These are phyloP conservation scores for Bombus consobrinus DNA, from an alignment of 1,140 invertebrate species.

Conservation along the genomic window DNA sequence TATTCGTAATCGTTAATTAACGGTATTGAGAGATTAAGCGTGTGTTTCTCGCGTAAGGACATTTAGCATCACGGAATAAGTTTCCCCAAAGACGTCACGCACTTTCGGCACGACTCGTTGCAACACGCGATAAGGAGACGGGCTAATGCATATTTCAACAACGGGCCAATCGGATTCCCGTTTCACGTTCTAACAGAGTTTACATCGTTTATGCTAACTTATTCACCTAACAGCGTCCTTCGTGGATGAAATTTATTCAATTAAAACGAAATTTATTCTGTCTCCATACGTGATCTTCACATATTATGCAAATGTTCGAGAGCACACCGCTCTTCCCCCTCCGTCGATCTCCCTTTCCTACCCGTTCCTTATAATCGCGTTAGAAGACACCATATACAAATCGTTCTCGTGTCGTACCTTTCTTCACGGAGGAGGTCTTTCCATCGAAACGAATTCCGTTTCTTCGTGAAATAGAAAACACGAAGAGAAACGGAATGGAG, in stretches of 20 bases:
- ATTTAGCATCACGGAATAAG: background rate
- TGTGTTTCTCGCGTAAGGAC: background rate
- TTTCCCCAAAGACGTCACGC: slow-evolving; percentile 25
- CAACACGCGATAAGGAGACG: slow-evolving; percentile 26
- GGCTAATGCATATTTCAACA: slow-evolving; percentile 45
- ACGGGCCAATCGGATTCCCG: slow-evolving; percentile 20
- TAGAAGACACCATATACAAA: slow-evolving; percentile 45
- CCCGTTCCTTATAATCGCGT: background rate
- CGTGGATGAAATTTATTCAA: slow-evolving; percentile 50
- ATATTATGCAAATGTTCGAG: slow-evolving; percentile 53
- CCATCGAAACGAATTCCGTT: background rate
- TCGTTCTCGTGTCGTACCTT: slow-evolving; percentile 42
- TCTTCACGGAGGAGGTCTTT: background rate
- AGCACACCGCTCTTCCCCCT: background rate
- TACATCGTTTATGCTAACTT: slow-evolving; percentile 38
- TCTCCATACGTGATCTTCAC: slow-evolving; percentile 30
- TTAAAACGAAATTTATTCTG: slow-evolving; percentile 55
- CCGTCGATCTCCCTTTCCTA: background rate
- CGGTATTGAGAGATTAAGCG: background rate
- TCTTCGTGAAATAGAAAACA: background rate
- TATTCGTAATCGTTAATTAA: slow-evolving; percentile 4
- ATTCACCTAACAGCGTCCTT: slow-evolving; percentile 30
- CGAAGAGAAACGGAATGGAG: background rate
- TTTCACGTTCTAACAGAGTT: slow-evolving; percentile 51
- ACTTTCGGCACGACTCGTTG: slow-evolving; percentile 35